A percentile compares a stretch with the other conserved stretches of the same genome.
These are phyloP conservation scores for Pogonophryne albipinna DNA, from an alignment of 2,797 vertebrate genomes.

Conservation along the genomic window DNA sequence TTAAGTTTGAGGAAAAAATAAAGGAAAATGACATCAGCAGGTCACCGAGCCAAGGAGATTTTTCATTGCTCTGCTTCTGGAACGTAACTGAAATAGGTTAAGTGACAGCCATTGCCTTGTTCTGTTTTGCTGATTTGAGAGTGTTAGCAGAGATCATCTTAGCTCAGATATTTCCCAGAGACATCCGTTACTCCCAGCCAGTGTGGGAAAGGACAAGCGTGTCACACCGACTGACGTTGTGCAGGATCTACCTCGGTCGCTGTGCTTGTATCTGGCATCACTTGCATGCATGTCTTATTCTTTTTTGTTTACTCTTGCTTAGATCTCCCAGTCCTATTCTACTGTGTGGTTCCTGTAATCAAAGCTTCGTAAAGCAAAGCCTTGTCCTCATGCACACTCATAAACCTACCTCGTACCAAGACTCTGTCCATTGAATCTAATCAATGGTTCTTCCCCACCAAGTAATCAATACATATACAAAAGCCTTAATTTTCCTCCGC, in stretches of 20 bases:
- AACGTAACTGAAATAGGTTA: slow-evolving; percentile 4
- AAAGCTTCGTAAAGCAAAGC: background rate
- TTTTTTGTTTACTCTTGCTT: slow-evolving; percentile 20
- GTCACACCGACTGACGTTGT: slow-evolving; percentile 40
- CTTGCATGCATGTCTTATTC: slow-evolving; percentile 41
- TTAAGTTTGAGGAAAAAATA: slow-evolving; percentile 24
- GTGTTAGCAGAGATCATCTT: slow-evolving; percentile 18
- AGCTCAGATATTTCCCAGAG: slow-evolving; percentile 19
- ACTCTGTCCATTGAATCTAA: slow-evolving; percentile 18
- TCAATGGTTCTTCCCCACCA: slow-evolving; percentile 31
- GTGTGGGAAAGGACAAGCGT: slow-evolving; percentile 33
- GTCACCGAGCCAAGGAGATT: background rate
- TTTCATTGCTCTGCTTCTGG: slow-evolving; percentile 4
- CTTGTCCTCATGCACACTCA: slow-evolving; percentile 14
- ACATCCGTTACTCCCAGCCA: background rate
- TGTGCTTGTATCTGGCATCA: slow-evolving; percentile 40
- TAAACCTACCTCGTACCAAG: slow-evolving; percentile 6
- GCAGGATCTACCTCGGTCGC: slow-evolving; percentile 34
- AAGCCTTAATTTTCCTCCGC: slow-evolving; percentile 26
- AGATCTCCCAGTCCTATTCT: background rate
- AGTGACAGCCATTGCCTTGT: slow-evolving; percentile 8
- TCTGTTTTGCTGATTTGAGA: slow-evolving; percentile 19
- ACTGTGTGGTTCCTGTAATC: background rate
- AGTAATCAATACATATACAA: slow-evolving; percentile 20
- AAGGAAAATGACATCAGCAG: slow-evolving; percentile 22